Base-by-base conservation (phyloP, 2,797 vertebrate genomes). In the Malacoctenus gilli region DNA sequence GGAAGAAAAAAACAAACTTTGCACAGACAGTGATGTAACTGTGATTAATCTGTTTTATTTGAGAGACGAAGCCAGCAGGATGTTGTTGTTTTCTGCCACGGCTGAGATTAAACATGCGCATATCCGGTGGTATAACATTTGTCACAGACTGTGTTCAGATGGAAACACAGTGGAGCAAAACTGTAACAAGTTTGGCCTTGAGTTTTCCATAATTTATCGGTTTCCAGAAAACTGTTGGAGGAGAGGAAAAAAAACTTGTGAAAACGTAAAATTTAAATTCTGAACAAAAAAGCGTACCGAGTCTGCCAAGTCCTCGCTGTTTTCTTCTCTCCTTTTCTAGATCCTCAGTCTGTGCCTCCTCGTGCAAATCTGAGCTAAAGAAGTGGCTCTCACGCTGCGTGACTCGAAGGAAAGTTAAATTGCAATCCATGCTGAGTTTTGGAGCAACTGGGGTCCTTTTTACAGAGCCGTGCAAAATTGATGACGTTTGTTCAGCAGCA, bases 381-480 rank as follows among this genome's bases (percentile, higher is more conserved):
- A 13, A 8, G 12, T 19, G 18, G 58, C 8, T 18, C 20, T 58
- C 44, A 14, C 19, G 61, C 35, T 68, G 59, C 48, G 59, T 25
- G 25, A 53, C 47, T 9, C 14, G 16, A 60, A 34, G 10, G 16
- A 47, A 46, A 51, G 40, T 54, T 38, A 10, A 57, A 35, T 50
- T 15, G 11, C 28, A 50, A 51, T 59, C 38, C 52, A 59, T 6
- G 4, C 52, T 35, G 49, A 44, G 18, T 64, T 63, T 63, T 8
- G 0, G 64, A 51, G 15, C 32, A 39, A 34, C 43, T 4, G 0
- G 25, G 53, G 68, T 14, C 57, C 61, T 63, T 71, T 79, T 68
- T 63, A 70, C n/a, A n/a, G 62, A 54, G 40, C 37, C 1, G 38
- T 52, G 50, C 48, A 66, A 72, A 73, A 76, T 69, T 20, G 69